Base-by-base conservation (phyloP, 2,797 vertebrate genomes). In the Hafferia zeledoni region DNA sequence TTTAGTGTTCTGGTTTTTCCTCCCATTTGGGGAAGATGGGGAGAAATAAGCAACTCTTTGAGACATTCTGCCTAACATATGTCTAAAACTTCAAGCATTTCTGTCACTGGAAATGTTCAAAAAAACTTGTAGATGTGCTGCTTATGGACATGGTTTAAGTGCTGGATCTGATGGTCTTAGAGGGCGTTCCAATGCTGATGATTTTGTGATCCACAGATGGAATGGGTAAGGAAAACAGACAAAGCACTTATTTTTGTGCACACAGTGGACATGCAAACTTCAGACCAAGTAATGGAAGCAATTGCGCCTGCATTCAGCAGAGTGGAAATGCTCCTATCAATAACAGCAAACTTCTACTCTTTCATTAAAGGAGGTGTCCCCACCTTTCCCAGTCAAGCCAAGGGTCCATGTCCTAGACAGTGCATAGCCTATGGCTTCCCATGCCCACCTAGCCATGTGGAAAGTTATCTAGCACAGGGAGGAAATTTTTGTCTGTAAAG, bases 361-460 rank as follows among this genome's bases (percentile, higher is more conserved):
- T 65, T 65, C 5, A 1, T 30, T 8, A 65, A 84, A 49, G 25
- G 13, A 46, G 4, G 4, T 3, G 2, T 50, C 35, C 5, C 8
- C 10, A n/a, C 5, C 9, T 83, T 89, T 65, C 10, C 28, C 35
- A 44, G 10, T 12, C 49, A 72, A 69, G 19, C 4, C 50, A 61
- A n/a, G 14, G n/a, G 9, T n/a, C 5, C 23, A 10, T 30, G 23
- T 57, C 20, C 13, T 56, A 37, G 16, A 10, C 37, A 52, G 11
- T 24, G 8, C 31, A 50, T 2, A 14, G 17, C 7, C 50, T 43
- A 4, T n/a, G 57, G 6, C 15, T 86, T 59, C 30, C 19, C 16
- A 27, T 33, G 35, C 5, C 10, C 9, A 46, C 5, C 5, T 4
- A 15, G 31, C 67, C 1, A 0, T 12, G 3, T 25, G n/a, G 25